Evolutionary conservation across 2,113 vertebrate species (phyloP).

Genomic region (Amphiprion ocellaris): DNA sequence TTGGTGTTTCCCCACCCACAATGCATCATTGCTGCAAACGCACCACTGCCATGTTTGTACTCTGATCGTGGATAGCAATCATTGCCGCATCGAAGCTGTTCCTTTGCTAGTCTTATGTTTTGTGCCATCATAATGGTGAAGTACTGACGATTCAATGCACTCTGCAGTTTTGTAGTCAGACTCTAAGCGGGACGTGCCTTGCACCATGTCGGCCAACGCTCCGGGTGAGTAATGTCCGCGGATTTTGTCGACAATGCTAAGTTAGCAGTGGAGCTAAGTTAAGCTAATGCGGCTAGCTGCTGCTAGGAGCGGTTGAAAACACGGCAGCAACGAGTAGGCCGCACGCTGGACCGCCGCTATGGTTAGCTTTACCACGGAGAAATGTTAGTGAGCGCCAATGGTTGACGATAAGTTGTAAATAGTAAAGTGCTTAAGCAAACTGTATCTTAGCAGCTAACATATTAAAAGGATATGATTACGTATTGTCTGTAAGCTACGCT

Average conservation of each 20-base stretch:
- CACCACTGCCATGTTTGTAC: conserved; percentile 67
- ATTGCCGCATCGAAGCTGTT: conserved; percentile 26
- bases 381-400: not conserved
- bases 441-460: not conserved
- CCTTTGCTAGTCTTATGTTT: not conserved
- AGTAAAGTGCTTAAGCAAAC: fast-evolving
- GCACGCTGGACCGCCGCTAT: fast-evolving
- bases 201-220: conserved; percentile 80
- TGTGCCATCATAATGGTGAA: conserved; percentile 7
- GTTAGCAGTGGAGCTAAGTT: conserved; percentile 40
- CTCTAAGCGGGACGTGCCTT: conserved; percentile 53
- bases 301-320: not conserved
- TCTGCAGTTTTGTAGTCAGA: conserved; percentile 43
- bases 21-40: conserved; percentile 58
- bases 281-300: conserved; percentile 20
- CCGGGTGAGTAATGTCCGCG: conserved; percentile 72
- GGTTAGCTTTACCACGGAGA: not conserved
- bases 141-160: conserved; percentile 65
- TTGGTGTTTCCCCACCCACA: conserved; percentile 64
- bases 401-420: not conserved
- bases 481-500: too few species aligned
- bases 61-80: conserved; percentile 1
- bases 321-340: conserved; percentile 1
- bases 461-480: too few species aligned
- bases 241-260: conserved; percentile 36